Base-by-base conservation (phyloP, 2,888 invertebrate genomes). In the Volucella zonaria region DNA sequence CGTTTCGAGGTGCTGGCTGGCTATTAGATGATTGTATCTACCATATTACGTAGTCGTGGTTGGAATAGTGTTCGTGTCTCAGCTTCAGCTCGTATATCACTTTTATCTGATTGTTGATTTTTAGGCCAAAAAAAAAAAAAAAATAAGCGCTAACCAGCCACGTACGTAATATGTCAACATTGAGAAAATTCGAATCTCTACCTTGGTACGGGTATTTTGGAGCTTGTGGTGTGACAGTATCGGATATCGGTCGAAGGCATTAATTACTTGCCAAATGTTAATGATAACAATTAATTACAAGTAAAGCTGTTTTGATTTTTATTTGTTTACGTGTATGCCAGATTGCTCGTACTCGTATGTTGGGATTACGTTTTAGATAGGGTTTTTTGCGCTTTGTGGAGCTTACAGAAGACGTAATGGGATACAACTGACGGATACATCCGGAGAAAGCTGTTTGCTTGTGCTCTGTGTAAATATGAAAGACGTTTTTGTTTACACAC, bases 221-320 rank as follows among this genome's bases (percentile, higher is more conserved):
- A 12, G 45, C 8, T 38, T 9, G 56, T 1, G 12, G 66, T 40
- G 49, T 62, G 73, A 73, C 73, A 47, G 54, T 62, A 54, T 67
- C 67, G 54, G 56, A 12, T 62, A 54, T 67, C 67, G 54, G 56
- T 9, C 56, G 9, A 12, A 10, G 49, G 56, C 14, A 74, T 56
- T 64, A 56, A 74, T 74, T 56, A 42, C 40, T 42, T 49, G 64
- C 45, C 40, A 42, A 49, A 47, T 42, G 74, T 42, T 74, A 52
- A 71, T 45, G 59, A 61, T 31, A 47, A 52, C 54, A 74, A 74
- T 56, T 74, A 66, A 74, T 56, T 74, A 74, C 49, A 4, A 14
- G 56, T 6, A 42, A 58, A 66, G 56, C 56, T 23, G 6, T 31
- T 12, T 18, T 9, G 56, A 23, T 49, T n/a, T 42, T 11, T 56